These are phyloP conservation scores for Schrankia costaestrigalis DNA, from an alignment of 2,888 invertebrate genomes.

Conservation along the genomic window DNA sequence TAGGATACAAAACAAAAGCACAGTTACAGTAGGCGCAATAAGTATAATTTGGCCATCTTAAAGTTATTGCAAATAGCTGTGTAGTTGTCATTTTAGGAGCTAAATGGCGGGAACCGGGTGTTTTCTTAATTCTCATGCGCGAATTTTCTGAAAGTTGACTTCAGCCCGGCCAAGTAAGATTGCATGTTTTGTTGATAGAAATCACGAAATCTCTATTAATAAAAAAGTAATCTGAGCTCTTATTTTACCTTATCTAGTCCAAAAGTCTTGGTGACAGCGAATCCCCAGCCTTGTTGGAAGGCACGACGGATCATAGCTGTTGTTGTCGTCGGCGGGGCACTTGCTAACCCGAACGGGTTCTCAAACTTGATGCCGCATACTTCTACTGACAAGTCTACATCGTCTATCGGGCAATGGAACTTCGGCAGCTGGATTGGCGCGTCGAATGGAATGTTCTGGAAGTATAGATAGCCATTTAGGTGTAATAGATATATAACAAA, in stretches of 20 bases:
- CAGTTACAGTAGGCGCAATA: no score
- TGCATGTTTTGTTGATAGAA: no score
- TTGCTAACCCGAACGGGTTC: conserved; percentile 98
- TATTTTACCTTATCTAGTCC: conserved; percentile 90
- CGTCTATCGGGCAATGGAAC: conserved; percentile 95
- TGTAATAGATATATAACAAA: no score
- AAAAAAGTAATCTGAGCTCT: not conserved
- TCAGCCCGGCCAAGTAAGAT: no score
- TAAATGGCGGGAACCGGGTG: no score
- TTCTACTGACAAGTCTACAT: conserved; percentile 95
- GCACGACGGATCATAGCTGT: conserved; percentile 96
- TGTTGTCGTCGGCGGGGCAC: conserved; percentile 97
- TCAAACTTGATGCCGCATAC: conserved; percentile 96
- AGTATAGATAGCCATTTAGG: conserved; percentile 2
- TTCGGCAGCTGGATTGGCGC: conserved; percentile 89
- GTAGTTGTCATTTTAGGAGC: no score
- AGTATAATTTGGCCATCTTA: no score
- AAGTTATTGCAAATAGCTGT: no score
- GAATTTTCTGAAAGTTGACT: no score
- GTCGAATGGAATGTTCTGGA: conserved; percentile 82
- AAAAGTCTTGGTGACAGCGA: conserved; percentile 98
- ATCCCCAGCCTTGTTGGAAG: conserved; percentile 98
- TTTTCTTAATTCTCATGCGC: no score
- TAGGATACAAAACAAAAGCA: no score
- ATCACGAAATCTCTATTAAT: conserved; percentile 3